Evolutionary conservation across 2,113 vertebrate genomes (phyloP).

Genomic region (Gnathonemus longibarbis): DNA sequence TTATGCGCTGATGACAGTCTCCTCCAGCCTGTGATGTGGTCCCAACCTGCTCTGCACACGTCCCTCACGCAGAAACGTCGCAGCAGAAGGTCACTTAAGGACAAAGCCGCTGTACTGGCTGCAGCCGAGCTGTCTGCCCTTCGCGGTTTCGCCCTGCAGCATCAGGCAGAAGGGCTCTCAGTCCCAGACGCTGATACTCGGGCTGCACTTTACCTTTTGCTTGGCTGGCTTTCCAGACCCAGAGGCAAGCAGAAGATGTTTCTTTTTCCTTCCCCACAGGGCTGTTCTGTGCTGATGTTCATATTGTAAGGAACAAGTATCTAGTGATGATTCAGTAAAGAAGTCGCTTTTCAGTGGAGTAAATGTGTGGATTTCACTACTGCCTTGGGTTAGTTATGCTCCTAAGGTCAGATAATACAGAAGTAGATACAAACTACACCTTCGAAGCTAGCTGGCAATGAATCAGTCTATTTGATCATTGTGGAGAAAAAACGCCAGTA

Average conservation of each 20-base stretch:
- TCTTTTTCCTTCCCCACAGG: not conserved
- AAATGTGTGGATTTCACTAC: not conserved
- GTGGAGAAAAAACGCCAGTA: slow-evolving; percentile 51
- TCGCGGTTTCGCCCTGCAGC: not conserved
- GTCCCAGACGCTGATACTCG: not conserved
- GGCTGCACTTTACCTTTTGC: not conserved
- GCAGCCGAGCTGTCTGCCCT: not conserved
- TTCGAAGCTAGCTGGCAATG: not conserved
- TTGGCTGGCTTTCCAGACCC: not conserved
- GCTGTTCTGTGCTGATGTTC: not conserved
- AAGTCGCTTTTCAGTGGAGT: not conserved
- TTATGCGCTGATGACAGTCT: not conserved
- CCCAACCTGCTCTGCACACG: not conserved
- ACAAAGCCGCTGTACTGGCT: not conserved
- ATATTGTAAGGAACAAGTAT: not conserved
- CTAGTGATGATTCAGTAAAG: not conserved
- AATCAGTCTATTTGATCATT: slow-evolving; percentile 50
- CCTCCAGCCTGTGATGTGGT: not conserved
- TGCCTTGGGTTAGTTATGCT: not conserved
- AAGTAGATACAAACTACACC: not conserved
- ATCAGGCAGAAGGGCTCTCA: not conserved
- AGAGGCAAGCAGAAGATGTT: not conserved
- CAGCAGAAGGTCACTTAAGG: not conserved
- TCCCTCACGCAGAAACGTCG: not conserved
- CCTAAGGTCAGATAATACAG: not conserved